Conservation (phyloP, 2,797 vertebrate genomes). For the Scolopax bukidnonensis region DNA sequence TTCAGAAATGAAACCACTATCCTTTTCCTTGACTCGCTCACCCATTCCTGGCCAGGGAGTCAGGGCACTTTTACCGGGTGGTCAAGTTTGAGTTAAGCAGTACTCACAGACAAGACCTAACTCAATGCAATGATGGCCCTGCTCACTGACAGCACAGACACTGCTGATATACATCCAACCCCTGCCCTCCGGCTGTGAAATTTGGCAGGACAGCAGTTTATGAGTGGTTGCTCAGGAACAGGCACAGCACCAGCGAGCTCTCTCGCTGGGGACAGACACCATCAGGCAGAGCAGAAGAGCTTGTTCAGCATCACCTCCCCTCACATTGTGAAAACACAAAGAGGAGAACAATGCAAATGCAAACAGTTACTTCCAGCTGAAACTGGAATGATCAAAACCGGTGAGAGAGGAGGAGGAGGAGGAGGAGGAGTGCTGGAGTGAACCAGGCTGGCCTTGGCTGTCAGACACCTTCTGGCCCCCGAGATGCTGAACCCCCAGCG, state of each 20-base stretch:
- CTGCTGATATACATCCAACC: background rate
- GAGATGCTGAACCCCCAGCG: background rate
- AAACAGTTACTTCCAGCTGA: background rate
- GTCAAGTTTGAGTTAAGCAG: background rate
- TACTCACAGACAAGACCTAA: background rate
- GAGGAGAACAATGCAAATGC: background rate
- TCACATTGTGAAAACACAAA: background rate
- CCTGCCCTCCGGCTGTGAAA: background rate
- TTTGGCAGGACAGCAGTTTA: background rate
- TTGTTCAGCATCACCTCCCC: background rate
- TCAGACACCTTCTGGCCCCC: background rate
- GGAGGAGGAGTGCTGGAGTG: background rate
- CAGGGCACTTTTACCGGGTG: rapidly evolving
- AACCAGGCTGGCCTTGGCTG: background rate
- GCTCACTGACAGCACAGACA: background rate
- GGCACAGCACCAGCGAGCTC: background rate
- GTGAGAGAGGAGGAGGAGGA: background rate
- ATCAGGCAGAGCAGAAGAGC: background rate
- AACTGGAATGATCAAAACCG: background rate
- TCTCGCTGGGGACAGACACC: background rate
- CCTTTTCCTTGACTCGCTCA: background rate
- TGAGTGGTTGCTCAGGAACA: background rate
- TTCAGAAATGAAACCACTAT: background rate
- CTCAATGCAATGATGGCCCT: no score
- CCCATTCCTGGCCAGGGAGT: background rate